Evolutionary conservation across 1,140 invertebrate genomes (phyloP).

Genomic region (Belonocnema kinseyi): DNA sequence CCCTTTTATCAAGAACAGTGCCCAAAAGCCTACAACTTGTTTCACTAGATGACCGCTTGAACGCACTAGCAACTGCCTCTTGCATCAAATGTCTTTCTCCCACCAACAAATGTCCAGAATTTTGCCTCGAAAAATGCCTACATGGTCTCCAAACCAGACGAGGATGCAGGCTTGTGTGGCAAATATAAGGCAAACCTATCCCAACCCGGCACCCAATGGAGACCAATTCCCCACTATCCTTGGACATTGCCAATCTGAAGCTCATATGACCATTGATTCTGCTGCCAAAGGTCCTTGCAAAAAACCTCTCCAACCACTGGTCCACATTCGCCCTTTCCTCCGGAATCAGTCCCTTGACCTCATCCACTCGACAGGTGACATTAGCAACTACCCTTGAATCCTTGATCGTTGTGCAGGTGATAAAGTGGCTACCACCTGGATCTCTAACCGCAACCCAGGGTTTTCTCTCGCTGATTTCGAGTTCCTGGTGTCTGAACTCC

Average conservation of each 20-base stretch:
- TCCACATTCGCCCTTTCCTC: slow-evolving; percentile 82
- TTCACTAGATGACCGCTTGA: slow-evolving; percentile 72
- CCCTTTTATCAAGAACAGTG: slow-evolving; percentile 80
- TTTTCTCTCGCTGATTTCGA: slow-evolving; percentile 82
- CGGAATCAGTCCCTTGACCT: slow-evolving; percentile 81
- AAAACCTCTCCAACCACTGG: slow-evolving; percentile 84
- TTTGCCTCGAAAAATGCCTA: slow-evolving; percentile 77
- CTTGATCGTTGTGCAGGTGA: slow-evolving; percentile 88
- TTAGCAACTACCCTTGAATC: slow-evolving; percentile 85
- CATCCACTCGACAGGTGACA: slow-evolving; percentile 84
- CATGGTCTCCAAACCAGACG: slow-evolving; percentile 80
- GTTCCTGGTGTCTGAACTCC: slow-evolving; percentile 78
- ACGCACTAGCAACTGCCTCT: slow-evolving; percentile 73
- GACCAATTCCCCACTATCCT: slow-evolving; percentile 70
- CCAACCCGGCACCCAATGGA: slow-evolving; percentile 84
- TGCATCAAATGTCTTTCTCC: slow-evolving; percentile 73
- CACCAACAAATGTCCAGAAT: slow-evolving; percentile 74
- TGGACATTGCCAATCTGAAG: slow-evolving; percentile 81
- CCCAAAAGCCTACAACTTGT: slow-evolving; percentile 78
- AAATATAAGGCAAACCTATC: slow-evolving; percentile 86
- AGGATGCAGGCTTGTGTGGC: slow-evolving; percentile 82
- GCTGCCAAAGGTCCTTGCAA: slow-evolving; percentile 78
- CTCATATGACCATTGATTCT: slow-evolving; percentile 85
- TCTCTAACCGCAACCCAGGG: slow-evolving; percentile 87
- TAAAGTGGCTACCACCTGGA: slow-evolving; percentile 82